Evolutionary conservation across 1,140 invertebrate species (phyloP).

Genomic region (Atta cephalotes): DNA sequence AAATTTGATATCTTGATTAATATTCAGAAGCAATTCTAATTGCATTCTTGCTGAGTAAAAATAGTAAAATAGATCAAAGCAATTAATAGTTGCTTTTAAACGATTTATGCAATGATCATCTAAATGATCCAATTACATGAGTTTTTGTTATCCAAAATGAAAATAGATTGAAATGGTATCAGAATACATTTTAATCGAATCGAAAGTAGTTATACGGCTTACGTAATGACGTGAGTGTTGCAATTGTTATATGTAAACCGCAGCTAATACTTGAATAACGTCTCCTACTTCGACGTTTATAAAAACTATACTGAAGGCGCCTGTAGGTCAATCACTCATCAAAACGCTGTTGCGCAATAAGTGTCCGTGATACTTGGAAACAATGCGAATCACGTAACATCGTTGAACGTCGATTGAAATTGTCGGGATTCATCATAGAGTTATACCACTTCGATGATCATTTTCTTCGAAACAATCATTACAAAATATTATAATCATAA

Average conservation of each 20-base stretch:
- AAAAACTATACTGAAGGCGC: constrained; percentile 43
- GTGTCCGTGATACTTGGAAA: constrained; percentile 74
- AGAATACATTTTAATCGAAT: constrained; percentile 31
- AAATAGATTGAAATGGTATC: background rate
- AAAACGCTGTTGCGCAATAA: constrained; percentile 50
- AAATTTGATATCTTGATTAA: background rate
- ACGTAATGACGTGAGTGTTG: constrained; percentile 38
- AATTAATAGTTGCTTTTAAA: constrained; percentile 1
- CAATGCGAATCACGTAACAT: constrained; percentile 74
- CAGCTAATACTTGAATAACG: constrained; percentile 39
- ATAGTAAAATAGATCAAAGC: constrained; percentile 7
- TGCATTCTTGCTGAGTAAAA: background rate
- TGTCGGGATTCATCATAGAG: constrained; percentile 56
- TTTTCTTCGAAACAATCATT: constrained; percentile 31
- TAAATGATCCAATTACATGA: background rate
- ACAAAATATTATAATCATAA: constrained; percentile 27
- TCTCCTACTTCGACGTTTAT: constrained; percentile 29
- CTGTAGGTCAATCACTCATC: constrained; percentile 73
- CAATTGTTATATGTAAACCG: constrained; percentile 47
- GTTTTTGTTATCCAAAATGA: constrained; percentile 16
- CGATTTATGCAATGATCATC: background rate
- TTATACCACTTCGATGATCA: background rate
- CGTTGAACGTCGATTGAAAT: constrained; percentile 66
- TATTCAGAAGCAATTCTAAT: background rate
- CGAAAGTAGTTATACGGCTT: constrained; percentile 37